These are phyloP conservation scores for Protonibea diacanthus DNA, from an alignment of 2,797 vertebrate genomes.

Conservation along the genomic window DNA sequence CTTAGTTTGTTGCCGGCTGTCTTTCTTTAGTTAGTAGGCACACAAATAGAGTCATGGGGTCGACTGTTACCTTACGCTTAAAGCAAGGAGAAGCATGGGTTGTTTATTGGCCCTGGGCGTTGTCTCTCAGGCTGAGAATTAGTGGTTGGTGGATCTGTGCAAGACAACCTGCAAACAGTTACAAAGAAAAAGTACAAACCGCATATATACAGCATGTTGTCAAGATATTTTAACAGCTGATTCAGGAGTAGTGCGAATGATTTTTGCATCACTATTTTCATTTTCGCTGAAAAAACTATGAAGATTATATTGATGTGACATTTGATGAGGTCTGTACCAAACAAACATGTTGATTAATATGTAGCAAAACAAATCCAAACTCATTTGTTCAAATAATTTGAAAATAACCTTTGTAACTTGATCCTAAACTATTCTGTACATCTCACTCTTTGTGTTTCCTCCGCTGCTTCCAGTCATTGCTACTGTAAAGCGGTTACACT, in stretches of 20 bases:
- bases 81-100: not conserved
- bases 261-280: no score
- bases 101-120: not conserved
- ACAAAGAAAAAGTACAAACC: not conserved
- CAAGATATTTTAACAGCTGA: no score
- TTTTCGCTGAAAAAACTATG: no score
- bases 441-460: not conserved
- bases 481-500: not conserved
- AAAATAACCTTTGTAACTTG: not conserved
- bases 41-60: not conserved
- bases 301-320: no score
- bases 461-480: not conserved
- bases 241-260: no score
- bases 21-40: conserved; percentile 2
- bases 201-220: no score
- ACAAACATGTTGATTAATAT: no score
- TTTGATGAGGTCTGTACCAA: no score
- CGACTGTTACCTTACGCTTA: not conserved
- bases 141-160: conserved; percentile 7
- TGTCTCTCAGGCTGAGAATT: conserved; percentile 4
- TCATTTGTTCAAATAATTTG: not conserved
- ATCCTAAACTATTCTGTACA: not conserved
- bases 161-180: not conserved
- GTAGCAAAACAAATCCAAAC: no score
- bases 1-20: not conserved